Evolutionary conservation across 2,888 invertebrate genomes (phyloP).

Genomic region (Drosophila nr. medialis): DNA sequence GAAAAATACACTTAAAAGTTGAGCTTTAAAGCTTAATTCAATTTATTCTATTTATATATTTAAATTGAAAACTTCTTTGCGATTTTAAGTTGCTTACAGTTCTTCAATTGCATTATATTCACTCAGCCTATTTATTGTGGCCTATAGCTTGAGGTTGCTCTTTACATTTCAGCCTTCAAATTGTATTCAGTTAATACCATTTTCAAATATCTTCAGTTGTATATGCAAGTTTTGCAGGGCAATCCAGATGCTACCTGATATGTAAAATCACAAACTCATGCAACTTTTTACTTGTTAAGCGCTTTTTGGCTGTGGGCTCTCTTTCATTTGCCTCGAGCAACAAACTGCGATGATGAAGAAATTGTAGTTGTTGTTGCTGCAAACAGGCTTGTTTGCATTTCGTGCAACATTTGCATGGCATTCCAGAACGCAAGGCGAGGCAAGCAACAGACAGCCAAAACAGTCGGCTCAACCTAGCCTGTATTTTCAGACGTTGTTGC

Average conservation of each 20-base stretch:
- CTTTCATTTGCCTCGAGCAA: constrained; percentile 29
- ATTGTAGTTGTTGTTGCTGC: constrained; percentile 44
- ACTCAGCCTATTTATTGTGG: not conserved
- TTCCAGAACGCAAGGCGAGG: constrained; percentile 26
- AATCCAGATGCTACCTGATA: constrained; percentile 8
- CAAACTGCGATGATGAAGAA: constrained; percentile 52
- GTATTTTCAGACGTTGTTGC: constrained; percentile 43
- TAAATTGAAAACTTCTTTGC: not conserved
- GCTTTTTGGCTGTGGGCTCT: constrained; percentile 40
- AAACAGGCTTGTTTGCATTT: constrained; percentile 69
- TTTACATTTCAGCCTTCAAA: not conserved
- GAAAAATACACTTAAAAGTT: not conserved
- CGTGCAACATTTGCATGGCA: constrained; percentile 71
- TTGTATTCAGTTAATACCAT: not conserved
- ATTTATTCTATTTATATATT: not conserved
- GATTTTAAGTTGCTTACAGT: no score
- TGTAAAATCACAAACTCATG: not conserved
- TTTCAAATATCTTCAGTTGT: not conserved
- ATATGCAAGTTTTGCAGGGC: constrained; percentile 18
- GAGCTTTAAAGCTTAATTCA: not conserved
- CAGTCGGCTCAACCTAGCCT: constrained; percentile 53
- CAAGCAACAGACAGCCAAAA: constrained; percentile 18
- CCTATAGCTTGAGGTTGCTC: not conserved
- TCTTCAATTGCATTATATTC: not conserved
- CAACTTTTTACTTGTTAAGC: constrained; percentile 30